Percentiles rank a stretch among this genome's conserved stretches.
Conservation (phyloP, 1,140 invertebrate species). For the Scaptomyza graminum region DNA sequence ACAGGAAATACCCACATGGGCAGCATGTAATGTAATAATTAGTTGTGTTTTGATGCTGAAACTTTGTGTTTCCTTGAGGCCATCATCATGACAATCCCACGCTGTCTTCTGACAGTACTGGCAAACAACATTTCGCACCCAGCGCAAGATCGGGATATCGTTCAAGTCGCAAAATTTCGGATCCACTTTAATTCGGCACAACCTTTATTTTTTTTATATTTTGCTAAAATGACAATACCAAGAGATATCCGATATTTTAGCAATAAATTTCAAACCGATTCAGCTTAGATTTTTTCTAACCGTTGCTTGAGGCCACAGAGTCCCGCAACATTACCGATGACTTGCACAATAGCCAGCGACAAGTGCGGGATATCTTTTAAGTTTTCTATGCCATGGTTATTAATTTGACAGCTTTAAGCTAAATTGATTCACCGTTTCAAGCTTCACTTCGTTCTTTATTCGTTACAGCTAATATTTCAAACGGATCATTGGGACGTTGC, state of each 20-base stretch:
- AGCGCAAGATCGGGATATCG: conserved; percentile 44
- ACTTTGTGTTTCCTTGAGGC: too few relatives aligned
- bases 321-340: conserved; percentile 46
- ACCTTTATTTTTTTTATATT: too few relatives aligned
- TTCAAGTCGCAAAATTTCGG: conserved; percentile 32
- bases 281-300: too few relatives aligned
- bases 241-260: too few relatives aligned
- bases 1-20: too few relatives aligned
- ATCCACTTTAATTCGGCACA: not conserved
- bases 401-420: not conserved
- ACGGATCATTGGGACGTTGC: conserved; percentile 4
- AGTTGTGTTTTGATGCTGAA: too few relatives aligned
- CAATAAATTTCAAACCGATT: too few relatives aligned
- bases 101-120: too few relatives aligned
- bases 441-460: not conserved
- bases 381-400: conserved; percentile 21
- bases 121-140: not conserved
- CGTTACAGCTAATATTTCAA: not conserved
- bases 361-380: conserved; percentile 43
- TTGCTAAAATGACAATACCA: too few relatives aligned
- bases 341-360: conserved; percentile 44
- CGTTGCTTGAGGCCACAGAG: conserved; percentile 21
- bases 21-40: too few relatives aligned
- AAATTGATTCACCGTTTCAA: not conserved
- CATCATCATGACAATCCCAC: too few relatives aligned